Conservation (phyloP, 2,113 vertebrate species). For the Xiphophorus maculatus region DNA sequence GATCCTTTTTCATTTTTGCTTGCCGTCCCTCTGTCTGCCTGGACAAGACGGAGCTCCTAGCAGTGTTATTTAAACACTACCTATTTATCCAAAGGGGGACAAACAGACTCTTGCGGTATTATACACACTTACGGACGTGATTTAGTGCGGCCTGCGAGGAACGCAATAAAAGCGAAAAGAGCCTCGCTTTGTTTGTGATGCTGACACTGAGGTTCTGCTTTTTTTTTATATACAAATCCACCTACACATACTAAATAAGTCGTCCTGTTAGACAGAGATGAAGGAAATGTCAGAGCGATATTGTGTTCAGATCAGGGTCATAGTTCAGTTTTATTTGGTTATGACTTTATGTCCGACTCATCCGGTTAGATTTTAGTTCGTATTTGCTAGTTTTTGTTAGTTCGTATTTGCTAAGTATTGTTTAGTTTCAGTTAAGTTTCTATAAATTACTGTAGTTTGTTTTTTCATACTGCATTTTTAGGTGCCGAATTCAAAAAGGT, state of each 20-base stretch:
- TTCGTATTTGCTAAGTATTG: no score
- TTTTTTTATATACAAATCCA: conserved; percentile 17
- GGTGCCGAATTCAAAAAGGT: no score
- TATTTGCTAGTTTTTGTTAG: no score
- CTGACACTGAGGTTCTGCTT: conserved; percentile 26
- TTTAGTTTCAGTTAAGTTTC: no score
- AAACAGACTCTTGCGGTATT: conserved; percentile 84
- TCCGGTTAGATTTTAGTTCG: no score
- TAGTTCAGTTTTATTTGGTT: no score
- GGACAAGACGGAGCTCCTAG: conserved; percentile 82
- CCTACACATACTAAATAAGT: conserved; percentile 20
- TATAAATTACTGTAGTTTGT: no score
- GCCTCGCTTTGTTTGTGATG: conserved; percentile 59
- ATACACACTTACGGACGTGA: conserved; percentile 88
- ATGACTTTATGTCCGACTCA: no score
- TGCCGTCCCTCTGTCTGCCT: conserved; percentile 24
- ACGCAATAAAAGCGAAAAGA: conserved; percentile 76
- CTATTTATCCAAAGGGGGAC: conserved; percentile 85
- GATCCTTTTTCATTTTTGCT: conserved; percentile 54
- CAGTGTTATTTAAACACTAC: conserved; percentile 75
- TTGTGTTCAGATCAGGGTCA: neutral
- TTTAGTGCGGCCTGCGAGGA: conserved; percentile 84
- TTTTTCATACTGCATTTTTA: no score
- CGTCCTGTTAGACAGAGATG: neutral
- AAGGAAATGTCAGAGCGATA: neutral